Evolutionary conservation across 1,140 invertebrate species (phyloP).

Genomic region (Gyrodactylus bullatarudis): DNA sequence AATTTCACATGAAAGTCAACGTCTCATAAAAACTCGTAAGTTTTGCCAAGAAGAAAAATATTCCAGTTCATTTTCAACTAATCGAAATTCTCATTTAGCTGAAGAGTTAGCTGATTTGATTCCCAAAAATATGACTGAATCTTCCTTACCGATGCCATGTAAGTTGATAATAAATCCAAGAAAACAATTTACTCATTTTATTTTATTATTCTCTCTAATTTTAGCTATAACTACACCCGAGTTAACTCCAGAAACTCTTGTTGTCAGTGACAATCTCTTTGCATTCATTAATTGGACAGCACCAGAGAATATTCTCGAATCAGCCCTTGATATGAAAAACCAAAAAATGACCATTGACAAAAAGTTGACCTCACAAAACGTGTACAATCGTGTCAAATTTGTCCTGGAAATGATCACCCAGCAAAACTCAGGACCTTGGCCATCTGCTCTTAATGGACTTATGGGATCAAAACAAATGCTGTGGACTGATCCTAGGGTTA

Average conservation of each 20-base stretch:
- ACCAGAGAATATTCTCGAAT: neutral
- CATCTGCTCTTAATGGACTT: neutral
- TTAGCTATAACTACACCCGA: neutral
- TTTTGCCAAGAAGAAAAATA: neutral
- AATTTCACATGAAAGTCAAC: neutral
- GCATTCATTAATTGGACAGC: neutral
- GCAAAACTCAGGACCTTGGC: neutral
- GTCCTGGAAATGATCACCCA: neutral
- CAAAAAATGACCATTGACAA: neutral
- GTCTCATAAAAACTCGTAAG: neutral
- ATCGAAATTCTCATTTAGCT: neutral
- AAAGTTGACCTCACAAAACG: neutral
- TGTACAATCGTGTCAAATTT: neutral
- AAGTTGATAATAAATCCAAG: neutral
- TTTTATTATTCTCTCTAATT: neutral
- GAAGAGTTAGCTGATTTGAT: neutral
- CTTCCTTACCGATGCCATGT: neutral
- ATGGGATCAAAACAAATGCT: neutral
- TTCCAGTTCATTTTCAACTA: neutral
- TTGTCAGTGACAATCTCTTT: neutral
- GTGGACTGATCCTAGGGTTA: neutral
- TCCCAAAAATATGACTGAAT: neutral
- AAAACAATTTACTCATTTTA: neutral
- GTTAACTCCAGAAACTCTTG: neutral
- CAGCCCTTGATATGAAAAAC: neutral